Percentiles rank a stretch among this genome's conserved stretches.
Evolutionary conservation across 2,888 invertebrate species (phyloP).

Genomic region (Caenorhabditis sp.): DNA sequence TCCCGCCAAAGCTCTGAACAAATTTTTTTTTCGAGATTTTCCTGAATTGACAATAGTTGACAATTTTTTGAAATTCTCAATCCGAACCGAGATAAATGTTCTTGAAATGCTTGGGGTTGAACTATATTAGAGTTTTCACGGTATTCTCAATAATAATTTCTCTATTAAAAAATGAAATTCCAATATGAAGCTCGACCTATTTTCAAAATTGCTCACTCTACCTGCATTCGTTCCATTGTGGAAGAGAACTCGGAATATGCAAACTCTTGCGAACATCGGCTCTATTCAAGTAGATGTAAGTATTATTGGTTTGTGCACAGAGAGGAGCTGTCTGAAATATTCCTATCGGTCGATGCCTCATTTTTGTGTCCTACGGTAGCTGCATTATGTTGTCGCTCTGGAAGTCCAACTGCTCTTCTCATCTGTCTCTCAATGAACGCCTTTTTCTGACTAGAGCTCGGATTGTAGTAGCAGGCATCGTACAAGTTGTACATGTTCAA

Average conservation of each 20-base stretch:
- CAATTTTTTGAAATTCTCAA: too few species aligned
- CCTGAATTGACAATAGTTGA: too few species aligned
- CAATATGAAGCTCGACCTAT: too few species aligned
- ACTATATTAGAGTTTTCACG: too few species aligned
- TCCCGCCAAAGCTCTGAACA: too few species aligned
- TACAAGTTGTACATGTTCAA: conserved; percentile 76
- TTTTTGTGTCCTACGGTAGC: conserved; percentile 26
- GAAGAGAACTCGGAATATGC: conserved; percentile 72
- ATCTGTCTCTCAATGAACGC: conserved; percentile 56
- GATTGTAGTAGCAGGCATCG: conserved; percentile 69
- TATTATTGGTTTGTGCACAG: conserved; percentile 73
- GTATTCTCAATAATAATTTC: too few species aligned
- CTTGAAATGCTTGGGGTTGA: too few species aligned
- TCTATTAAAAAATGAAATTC: too few species aligned
- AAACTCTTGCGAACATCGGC: conserved; percentile 72
- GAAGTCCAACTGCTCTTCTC: conserved; percentile 57
- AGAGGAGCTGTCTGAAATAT: conserved; percentile 66
- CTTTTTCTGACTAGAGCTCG: conserved; percentile 43
- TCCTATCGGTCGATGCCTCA: not conserved
- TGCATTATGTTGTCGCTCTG: conserved; percentile 46
- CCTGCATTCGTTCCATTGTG: conserved; percentile 74
- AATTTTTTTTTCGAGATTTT: too few species aligned
- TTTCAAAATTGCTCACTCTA: conserved; percentile 9
- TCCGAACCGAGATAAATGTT: too few species aligned
- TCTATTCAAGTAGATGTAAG: conserved; percentile 69